Conservation (phyloP, 2,113 vertebrate genomes). For the Rhinoptilus africanus region DNA sequence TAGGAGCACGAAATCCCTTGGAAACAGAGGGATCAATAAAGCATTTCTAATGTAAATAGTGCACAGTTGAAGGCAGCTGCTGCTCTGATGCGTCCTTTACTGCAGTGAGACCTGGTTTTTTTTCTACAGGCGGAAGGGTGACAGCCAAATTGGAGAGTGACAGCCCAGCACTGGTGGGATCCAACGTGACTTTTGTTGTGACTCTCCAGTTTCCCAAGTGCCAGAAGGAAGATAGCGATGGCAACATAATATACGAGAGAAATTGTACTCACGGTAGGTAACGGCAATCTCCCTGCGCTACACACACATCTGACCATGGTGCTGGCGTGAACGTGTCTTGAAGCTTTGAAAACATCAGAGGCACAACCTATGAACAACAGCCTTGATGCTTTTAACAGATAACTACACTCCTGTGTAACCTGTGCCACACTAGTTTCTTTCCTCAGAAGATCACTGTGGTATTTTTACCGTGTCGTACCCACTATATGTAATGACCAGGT, state of each 20-base stretch:
- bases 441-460: background rate
- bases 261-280: slow-evolving; percentile 83
- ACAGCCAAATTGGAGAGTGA: slow-evolving; percentile 82
- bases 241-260: slow-evolving; percentile 82
- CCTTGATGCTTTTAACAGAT: background rate
- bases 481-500: background rate
- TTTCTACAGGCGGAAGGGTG: slow-evolving; percentile 74
- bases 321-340: background rate
- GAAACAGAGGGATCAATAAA: background rate
- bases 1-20: background rate
- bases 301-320: fast-evolving
- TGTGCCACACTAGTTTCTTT: background rate
- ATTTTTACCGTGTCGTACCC: background rate
- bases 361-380: fast-evolving
- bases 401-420: background rate
- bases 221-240: slow-evolving; percentile 81
- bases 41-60: background rate
- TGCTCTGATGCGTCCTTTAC: background rate
- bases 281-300: background rate
- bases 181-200: slow-evolving; percentile 83
- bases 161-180: slow-evolving; percentile 90
- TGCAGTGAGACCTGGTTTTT: background rate
- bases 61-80: background rate
- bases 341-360: background rate
- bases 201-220: slow-evolving; percentile 85